Conservation (phyloP, 2,888 invertebrate genomes). For the Epistrophe eligans region DNA sequence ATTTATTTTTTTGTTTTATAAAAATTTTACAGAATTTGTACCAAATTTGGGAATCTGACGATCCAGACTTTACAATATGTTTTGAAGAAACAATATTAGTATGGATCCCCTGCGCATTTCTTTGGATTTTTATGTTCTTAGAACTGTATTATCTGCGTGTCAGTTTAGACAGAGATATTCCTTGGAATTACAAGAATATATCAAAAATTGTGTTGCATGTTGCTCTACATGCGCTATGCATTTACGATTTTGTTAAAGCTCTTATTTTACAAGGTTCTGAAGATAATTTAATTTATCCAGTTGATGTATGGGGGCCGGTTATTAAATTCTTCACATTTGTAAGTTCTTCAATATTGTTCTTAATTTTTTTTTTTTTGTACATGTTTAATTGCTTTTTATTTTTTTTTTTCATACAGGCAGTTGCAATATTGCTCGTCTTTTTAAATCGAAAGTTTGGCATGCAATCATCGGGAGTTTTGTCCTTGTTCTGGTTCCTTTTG, state of each 20-base stretch:
- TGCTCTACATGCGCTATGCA: constrained; percentile 87
- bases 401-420: constrained; percentile 85
- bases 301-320: constrained; percentile 91
- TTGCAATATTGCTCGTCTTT: constrained; percentile 89
- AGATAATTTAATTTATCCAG: constrained; percentile 86
- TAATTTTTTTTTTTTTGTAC: no score
- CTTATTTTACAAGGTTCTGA: constrained; percentile 85
- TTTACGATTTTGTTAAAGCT: constrained; percentile 88
- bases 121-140: constrained; percentile 90
- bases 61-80: constrained; percentile 95
- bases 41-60: constrained; percentile 91
- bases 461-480: constrained; percentile 95
- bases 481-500: constrained; percentile 95
- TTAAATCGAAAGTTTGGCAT: constrained; percentile 94
- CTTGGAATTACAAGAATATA: constrained; percentile 90
- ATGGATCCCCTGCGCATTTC: constrained; percentile 94
- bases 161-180: constrained; percentile 91
- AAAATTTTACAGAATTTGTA: constrained; percentile 88
- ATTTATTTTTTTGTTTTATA: constrained; percentile 7
- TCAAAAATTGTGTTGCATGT: constrained; percentile 88
- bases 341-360: constrained; percentile 84
- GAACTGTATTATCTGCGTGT: constrained; percentile 90
- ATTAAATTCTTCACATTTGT: constrained; percentile 92
- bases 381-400: constrained; percentile 82
- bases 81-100: constrained; percentile 95